These are phyloP conservation scores for Nycticebus coucang DNA, from an alignment of 2,113 vertebrate species.

Conservation along the genomic window DNA sequence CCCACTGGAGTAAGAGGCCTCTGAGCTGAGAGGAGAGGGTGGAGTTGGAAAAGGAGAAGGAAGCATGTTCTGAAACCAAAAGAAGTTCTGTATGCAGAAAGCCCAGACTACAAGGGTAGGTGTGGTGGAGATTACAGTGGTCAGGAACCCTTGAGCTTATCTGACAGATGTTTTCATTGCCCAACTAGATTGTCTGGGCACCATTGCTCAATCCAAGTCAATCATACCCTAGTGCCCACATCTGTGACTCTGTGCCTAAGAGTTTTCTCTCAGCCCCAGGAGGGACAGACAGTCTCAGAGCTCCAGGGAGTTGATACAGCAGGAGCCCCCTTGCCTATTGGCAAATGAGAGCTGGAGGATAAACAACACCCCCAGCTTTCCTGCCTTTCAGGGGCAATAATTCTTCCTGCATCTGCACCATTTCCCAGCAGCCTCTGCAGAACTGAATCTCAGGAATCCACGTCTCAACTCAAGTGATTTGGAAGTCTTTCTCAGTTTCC, in stretches of 20 bases:
- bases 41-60: not conserved
- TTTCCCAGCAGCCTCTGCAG: not conserved
- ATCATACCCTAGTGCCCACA: not conserved
- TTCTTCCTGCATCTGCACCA: not conserved
- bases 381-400: too few species aligned
- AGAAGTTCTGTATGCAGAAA: not conserved
- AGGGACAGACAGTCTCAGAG: not conserved
- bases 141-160: not conserved
- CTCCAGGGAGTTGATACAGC: not conserved
- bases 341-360: not conserved
- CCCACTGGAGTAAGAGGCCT: not conserved
- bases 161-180: not conserved
- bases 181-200: not conserved
- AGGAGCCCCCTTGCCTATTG: not conserved
- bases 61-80: not conserved
- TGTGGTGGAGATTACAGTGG: not conserved
- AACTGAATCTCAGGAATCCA: not conserved
- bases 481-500: not conserved
- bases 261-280: not conserved
- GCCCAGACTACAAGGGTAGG: too few species aligned
- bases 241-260: too few species aligned
- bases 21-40: not conserved
- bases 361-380: not conserved
- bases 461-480: not conserved
- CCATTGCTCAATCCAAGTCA: too few species aligned